These are phyloP conservation scores for Mythimna vitellina DNA, from an alignment of 2,888 invertebrate genomes.

Conservation along the genomic window DNA sequence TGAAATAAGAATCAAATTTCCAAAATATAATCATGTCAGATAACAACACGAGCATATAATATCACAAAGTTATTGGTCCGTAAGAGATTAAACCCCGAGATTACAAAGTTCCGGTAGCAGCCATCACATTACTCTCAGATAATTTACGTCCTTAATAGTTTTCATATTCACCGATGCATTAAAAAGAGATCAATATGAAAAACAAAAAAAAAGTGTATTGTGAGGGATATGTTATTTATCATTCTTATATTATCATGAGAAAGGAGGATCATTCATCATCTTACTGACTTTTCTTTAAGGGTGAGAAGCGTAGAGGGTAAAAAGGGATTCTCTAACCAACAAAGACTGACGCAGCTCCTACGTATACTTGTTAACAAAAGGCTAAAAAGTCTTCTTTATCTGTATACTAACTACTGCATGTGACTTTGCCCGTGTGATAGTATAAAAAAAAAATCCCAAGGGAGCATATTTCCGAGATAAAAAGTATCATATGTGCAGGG, in stretches of 20 bases:
- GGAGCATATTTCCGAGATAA: too few species aligned
- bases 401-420: too few species aligned
- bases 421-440: too few species aligned
- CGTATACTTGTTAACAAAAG: slow-evolving; percentile 80
- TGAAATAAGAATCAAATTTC: neutral
- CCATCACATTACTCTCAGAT: slow-evolving; percentile 53
- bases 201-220: slow-evolving; percentile 53
- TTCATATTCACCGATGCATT: slow-evolving; percentile 54
- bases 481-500: too few species aligned
- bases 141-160: slow-evolving; percentile 57
- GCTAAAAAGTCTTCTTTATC: slow-evolving; percentile 61
- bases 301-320: slow-evolving; percentile 71
- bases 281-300: slow-evolving; percentile 78
- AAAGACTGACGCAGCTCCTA: slow-evolving; percentile 65
- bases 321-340: slow-evolving; percentile 68
- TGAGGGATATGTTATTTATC: slow-evolving; percentile 77
- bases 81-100: slow-evolving; percentile 41
- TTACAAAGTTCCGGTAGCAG: slow-evolving; percentile 33
- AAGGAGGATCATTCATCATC: slow-evolving; percentile 83
- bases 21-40: neutral
- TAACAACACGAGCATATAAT: slow-evolving; percentile 19
- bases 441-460: too few species aligned
- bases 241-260: slow-evolving; percentile 81
- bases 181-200: slow-evolving; percentile 53
- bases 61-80: slow-evolving; percentile 42